Evolutionary conservation across 2,888 invertebrate genomes (phyloP).

Genomic region (Artemia sp.): DNA sequence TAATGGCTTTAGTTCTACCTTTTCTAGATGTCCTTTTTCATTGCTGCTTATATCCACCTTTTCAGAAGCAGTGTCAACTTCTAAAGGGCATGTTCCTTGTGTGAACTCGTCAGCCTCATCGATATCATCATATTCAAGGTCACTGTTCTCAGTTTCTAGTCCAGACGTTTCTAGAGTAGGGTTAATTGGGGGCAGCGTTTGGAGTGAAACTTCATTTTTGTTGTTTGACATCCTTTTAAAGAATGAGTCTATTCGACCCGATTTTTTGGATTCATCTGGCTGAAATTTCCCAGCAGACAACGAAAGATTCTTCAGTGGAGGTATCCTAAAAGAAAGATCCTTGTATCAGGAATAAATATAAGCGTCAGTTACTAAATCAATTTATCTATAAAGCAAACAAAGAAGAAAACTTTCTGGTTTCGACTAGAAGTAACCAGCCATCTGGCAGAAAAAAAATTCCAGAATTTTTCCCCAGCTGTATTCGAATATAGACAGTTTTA

Average conservation of each 20-base stretch:
- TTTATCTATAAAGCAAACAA: too few relatives aligned
- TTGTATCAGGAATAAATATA: too few relatives aligned
- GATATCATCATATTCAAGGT: neutral
- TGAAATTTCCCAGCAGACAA: conserved; percentile 65
- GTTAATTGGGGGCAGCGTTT: neutral
- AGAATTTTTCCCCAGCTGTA: too few relatives aligned
- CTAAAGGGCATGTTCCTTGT: neutral
- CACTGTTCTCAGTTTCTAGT: neutral
- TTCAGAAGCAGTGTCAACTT: neutral
- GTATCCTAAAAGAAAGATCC: conserved; percentile 31
- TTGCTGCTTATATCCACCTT: neutral
- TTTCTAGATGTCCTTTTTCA: neutral
- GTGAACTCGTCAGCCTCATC: neutral
- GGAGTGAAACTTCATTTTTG: neutral
- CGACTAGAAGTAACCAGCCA: too few relatives aligned
- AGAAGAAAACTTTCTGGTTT: too few relatives aligned
- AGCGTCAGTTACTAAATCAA: too few relatives aligned
- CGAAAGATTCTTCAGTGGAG: conserved; percentile 50
- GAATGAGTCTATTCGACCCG: conserved; percentile 13
- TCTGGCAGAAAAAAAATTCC: too few relatives aligned
- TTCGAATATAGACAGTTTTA: too few relatives aligned
- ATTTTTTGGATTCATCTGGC: conserved; percentile 29
- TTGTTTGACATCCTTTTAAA: neutral
- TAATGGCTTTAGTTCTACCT: neutral
- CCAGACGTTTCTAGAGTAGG: neutral